Evolutionary conservation across 2,797 vertebrate genomes (phyloP), one percentile per base, ranked within the genome.

Genomic region (Cercopithecus petaurista): DNA sequence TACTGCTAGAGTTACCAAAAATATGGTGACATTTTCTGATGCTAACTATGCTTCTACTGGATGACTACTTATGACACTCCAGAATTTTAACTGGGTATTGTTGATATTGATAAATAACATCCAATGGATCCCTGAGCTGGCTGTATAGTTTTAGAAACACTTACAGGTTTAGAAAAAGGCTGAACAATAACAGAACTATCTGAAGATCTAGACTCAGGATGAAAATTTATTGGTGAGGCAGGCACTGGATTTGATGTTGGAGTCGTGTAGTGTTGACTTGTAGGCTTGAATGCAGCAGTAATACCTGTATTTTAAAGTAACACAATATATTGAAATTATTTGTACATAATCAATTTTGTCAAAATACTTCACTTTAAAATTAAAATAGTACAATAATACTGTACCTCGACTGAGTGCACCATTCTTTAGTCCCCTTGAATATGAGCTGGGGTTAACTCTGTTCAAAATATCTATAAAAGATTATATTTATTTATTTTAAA

Each of bases 391-490:
- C 84, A 98, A 98, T 96, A 97, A 97, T 96, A 97, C 77, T 52
- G 1, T 99, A 99, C 99, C 99, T 99, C 98, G 99, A 98, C 98
- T 98, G 88, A 99, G 98, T 91, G 98, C 98, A 59, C 99, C 99
- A 98, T 99, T 99, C 98, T 99, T 99, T 98, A 99, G 98, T 98
- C 98, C 98, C 92, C 97, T 98, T 96, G 98, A 98, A 97, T 98
- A 90, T 96, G 98, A 98, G 98, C 98, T 98, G 97, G 98, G 95
- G 89, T 99, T 98, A 97, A 98, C 98, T 98, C 98, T 99, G 98
- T 99, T 98, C 98, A 99, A 98, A 98, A 99, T 99, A 98, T 99
- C 99, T 99, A 98, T 97, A 98, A 99, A 98, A 99, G 98, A 96
- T 59, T 33, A 86, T 21, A 97, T 46, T 95, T 95, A 97, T 46